A percentile compares a stretch with the other conserved stretches of the same genome.
Evolutionary conservation across 2,888 invertebrate species (phyloP).

Genomic region (Tetragnatha montana): DNA sequence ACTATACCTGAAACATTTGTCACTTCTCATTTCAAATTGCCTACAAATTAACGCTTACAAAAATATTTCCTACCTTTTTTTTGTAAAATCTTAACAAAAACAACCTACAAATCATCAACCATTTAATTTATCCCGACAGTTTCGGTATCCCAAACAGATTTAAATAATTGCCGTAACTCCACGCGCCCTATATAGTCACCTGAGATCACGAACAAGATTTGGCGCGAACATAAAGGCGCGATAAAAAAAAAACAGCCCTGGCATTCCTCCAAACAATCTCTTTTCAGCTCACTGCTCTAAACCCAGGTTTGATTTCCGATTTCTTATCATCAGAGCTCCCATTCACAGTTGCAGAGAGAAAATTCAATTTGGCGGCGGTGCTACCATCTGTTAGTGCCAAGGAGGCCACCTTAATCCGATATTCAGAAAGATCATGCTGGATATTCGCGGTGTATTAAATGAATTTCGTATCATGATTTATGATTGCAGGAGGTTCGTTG

Average conservation of each 20-base stretch:
- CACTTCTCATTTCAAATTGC: too few relatives aligned
- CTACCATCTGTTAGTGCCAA: background rate
- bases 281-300: conserved; percentile 14
- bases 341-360: conserved; percentile 12
- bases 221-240: background rate
- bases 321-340: conserved; percentile 19
- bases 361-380: background rate
- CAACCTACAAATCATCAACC: background rate
- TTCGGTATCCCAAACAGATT: background rate
- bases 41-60: too few relatives aligned
- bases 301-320: conserved; percentile 45
- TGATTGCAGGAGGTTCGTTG: background rate
- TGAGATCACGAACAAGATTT: background rate
- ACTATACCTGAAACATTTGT: too few relatives aligned
- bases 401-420: conserved; percentile 19
- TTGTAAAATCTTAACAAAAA: background rate
- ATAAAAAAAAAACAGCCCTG: background rate
- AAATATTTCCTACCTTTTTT: too few relatives aligned
- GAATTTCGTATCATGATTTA: conserved; percentile 25
- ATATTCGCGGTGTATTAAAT: conserved; percentile 16
- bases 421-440: conserved; percentile 17
- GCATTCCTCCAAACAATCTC: conserved; percentile 11
- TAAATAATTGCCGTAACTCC: background rate
- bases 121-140: background rate
- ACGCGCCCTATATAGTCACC: background rate